These are phyloP conservation scores for Scyliorhinus canicula DNA, from an alignment of 2,797 vertebrate genomes.

Conservation along the genomic window DNA sequence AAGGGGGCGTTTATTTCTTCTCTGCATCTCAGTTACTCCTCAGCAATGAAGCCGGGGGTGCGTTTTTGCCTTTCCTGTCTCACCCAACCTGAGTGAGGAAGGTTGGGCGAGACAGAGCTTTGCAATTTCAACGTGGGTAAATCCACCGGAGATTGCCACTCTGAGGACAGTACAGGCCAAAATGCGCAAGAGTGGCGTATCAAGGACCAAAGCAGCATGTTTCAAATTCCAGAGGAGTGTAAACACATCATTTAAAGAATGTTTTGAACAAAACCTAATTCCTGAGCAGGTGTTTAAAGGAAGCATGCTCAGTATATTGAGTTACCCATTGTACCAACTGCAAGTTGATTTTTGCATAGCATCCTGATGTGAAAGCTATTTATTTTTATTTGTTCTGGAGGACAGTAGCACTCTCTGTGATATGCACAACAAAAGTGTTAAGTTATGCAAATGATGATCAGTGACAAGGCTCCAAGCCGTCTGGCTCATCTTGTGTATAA, in stretches of 20 bases:
- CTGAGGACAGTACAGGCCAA: neutral
- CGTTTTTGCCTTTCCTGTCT: too few species aligned
- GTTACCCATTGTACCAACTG: neutral
- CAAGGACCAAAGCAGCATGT: neutral
- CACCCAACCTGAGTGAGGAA: too few species aligned
- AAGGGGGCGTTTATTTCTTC: too few species aligned
- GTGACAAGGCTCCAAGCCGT: neutral
- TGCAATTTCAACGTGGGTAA: too few species aligned
- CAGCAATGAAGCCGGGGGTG: too few species aligned
- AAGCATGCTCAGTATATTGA: neutral
- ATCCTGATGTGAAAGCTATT: neutral
- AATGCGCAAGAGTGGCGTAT: too few species aligned
- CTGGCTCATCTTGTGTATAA: neutral
- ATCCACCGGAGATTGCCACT: too few species aligned
- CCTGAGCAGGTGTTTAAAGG: neutral
- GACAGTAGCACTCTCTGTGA: neutral
- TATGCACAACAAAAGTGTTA: conserved; percentile 18
- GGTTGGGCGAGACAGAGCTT: too few species aligned
- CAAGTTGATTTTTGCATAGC: neutral
- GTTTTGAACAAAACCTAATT: neutral
- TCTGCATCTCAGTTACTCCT: too few species aligned
- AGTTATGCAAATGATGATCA: neutral
- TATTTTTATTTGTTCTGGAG: neutral
- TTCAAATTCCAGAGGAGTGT: neutral
- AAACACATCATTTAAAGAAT: neutral